These are phyloP conservation scores for Artemisiospiza belli DNA, from an alignment of 2,113 vertebrate genomes.

Conservation along the genomic window DNA sequence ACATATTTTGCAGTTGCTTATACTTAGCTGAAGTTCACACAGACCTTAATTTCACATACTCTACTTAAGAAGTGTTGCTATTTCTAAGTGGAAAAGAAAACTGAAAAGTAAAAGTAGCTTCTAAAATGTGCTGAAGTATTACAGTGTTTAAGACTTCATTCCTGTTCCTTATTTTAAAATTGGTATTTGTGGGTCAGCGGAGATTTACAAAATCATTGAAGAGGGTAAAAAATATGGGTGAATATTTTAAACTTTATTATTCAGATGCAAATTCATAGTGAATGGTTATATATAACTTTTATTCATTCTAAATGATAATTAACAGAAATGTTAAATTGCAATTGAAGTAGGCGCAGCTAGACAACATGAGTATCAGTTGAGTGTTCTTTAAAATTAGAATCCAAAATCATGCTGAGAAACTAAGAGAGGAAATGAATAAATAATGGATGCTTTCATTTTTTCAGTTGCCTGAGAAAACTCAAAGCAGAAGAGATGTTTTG, in stretches of 20 bases:
- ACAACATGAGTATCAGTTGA: not conserved
- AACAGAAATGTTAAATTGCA: not conserved
- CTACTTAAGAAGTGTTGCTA: not conserved
- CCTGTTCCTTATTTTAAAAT: not conserved
- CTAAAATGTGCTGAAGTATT: not conserved
- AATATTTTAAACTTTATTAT: not conserved
- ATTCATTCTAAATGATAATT: not conserved
- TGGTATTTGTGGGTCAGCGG: not conserved
- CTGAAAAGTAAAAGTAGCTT: not conserved
- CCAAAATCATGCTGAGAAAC: not conserved
- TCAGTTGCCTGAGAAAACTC: not conserved
- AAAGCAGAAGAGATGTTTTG: not conserved
- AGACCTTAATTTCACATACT: not conserved
- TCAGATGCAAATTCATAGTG: not conserved
- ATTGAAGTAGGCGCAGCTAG: not conserved
- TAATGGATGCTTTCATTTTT: not conserved
- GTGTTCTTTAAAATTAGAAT: not conserved
- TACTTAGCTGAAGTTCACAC: not conserved
- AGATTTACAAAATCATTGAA: not conserved
- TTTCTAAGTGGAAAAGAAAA: not conserved
- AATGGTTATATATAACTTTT: not conserved
- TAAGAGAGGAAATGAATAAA: not conserved
- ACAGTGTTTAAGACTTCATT: not conserved
- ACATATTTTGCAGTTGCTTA: not conserved
- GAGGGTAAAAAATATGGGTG: not conserved